A percentile compares a stretch with the other conserved stretches of the same genome.
Conservation (phyloP, 2,113 vertebrate genomes). For the Eulemur macaco region DNA sequence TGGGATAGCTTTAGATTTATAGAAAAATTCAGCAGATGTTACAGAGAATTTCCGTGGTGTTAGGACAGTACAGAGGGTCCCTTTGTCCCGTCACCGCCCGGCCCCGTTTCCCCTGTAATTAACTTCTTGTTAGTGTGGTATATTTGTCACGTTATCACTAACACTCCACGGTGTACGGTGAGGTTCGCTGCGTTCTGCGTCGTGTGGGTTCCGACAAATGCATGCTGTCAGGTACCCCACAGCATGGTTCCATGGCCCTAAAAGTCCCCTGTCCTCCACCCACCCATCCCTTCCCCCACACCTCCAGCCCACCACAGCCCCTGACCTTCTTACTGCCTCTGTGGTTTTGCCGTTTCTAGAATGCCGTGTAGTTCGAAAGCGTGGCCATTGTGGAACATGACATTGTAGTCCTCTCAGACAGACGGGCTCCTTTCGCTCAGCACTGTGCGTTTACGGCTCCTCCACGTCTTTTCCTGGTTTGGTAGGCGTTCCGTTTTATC, state of each 20-base stretch:
- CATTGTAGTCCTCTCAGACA: fast-evolving
- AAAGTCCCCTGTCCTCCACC: background rate
- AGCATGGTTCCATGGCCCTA: too few relatives aligned
- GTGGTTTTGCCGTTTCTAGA: background rate
- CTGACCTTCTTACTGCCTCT: background rate
- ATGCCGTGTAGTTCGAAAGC: fast-evolving
- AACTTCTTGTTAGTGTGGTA: too few relatives aligned
- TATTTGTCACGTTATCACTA: fast-evolving
- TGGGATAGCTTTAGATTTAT: background rate
- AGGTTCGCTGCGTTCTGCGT: background rate
- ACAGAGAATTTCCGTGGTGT: background rate
- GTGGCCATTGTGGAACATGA: fast-evolving
- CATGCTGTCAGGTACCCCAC: fast-evolving
- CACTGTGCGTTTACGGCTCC: too few relatives aligned
- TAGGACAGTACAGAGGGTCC: too few relatives aligned
- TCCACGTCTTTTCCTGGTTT: background rate
- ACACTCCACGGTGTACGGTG: background rate
- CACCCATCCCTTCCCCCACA: fast-evolving
- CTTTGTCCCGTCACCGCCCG: too few relatives aligned
- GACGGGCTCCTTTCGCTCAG: background rate
- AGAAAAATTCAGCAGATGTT: background rate
- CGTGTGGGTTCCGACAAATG: background rate
- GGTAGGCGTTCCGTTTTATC: background rate
- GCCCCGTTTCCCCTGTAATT: background rate
- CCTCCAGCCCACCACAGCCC: fast-evolving